Evolutionary conservation across 2,888 invertebrate species (phyloP), one percentile per base, ranked within the genome.

Genomic region (Spisula solida): DNA sequence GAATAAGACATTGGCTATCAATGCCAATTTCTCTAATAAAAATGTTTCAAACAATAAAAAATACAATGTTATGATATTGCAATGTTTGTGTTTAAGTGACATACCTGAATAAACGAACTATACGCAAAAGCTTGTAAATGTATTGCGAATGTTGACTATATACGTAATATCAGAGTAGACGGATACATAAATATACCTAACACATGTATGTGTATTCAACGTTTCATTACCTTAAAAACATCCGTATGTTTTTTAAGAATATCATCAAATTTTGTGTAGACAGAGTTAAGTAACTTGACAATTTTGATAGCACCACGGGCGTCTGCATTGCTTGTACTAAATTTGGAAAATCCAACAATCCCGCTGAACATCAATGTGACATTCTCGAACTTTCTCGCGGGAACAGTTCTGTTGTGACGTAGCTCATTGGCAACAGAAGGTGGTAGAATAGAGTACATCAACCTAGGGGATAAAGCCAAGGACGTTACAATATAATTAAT

Each of bases 321-420:
- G 96, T 99, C 99, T 0, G 99, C 98, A 96, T 99, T 98, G 78
- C 98, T 97, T 1, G 99, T 98, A 96, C 99, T 99, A 96, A 99
- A 99, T 95, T 98, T 98, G 41, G 98, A 95, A 96, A 99, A 99
- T 70, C 99, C 99, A 18, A 99, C 99, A 94, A 98, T 98, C 79
- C 99, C 99, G 80, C 99, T 99, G 97, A 99, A 99, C 95, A 99
- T 98, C 0, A 99, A 97, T 0, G 99, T 99, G 70, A 99, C 99
- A 82, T 98, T 98, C 95, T 98, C 99, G 96, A 98, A 99, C 91
- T 98, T 98, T 94, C 97, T 97, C 56, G 99, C 99, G 1, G 98
- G 98, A 18, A 99, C 99, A 0, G 99, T 99, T 70, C 99, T 97
- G 93, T 98, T 98, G 97, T 99, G 99, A 87, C 99, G 98, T 79